These are phyloP conservation scores for Urocynchramus pylzowi DNA, from an alignment of 2,113 vertebrate genomes.

Conservation along the genomic window DNA sequence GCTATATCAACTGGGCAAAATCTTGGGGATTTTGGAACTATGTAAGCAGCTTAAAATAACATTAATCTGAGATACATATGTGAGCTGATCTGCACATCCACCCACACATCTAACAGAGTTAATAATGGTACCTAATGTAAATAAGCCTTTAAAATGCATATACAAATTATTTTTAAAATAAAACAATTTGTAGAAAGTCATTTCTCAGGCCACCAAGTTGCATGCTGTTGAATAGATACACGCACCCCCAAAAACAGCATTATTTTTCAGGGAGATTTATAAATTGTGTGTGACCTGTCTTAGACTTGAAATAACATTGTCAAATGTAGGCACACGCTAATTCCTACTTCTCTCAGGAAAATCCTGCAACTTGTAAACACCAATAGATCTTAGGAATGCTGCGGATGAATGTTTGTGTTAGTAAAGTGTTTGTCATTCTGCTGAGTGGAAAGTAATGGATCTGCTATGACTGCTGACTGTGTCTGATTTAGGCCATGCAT, in stretches of 20 bases:
- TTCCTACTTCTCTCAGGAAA: background rate
- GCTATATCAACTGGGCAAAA: background rate
- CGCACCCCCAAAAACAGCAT: background rate
- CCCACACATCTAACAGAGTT: background rate
- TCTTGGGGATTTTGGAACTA: background rate
- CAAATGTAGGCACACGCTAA: background rate
- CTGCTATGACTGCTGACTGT: background rate
- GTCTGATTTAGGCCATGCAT: background rate
- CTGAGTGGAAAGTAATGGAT: background rate
- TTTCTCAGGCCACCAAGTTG: background rate
- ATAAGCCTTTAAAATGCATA: slow-evolving; percentile 17
- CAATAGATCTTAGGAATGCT: background rate
- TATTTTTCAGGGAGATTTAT: background rate
- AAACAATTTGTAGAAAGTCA: background rate
- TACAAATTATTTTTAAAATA: slow-evolving; percentile 13
- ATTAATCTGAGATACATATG: background rate
- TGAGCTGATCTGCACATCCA: background rate
- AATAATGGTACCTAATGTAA: slow-evolving; percentile 29
- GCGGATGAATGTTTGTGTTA: background rate
- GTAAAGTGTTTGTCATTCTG: background rate
- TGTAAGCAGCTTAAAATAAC: background rate
- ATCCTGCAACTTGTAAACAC: background rate
- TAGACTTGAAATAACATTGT: background rate
- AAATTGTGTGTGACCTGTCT: background rate
- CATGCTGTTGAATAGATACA: background rate